Evolutionary conservation across 2,113 vertebrate species (phyloP).

Genomic region (Lagopus muta): DNA sequence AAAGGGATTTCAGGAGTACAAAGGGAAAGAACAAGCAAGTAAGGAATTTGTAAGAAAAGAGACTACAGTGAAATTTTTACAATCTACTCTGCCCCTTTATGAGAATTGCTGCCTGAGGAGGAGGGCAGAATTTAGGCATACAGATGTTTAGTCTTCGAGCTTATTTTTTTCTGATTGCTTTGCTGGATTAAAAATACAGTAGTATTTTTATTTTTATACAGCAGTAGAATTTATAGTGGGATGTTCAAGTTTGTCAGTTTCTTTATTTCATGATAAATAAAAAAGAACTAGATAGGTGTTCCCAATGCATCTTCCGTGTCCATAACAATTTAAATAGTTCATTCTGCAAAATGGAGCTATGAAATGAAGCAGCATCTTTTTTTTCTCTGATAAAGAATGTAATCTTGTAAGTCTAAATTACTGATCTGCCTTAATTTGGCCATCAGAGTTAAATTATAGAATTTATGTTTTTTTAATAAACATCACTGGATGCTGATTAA

Average conservation of each 20-base stretch:
- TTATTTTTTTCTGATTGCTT: not conserved
- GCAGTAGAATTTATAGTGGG: not conserved
- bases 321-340: not conserved
- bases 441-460: not conserved
- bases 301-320: not conserved
- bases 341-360: not conserved
- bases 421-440: not conserved
- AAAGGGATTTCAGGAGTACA: not conserved
- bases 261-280: not conserved
- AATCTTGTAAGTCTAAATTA: not conserved
- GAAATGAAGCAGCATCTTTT: not conserved
- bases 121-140: not conserved
- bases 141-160: not conserved
- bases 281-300: not conserved
- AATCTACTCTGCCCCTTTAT: not conserved
- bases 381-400: not conserved
- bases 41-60: not conserved
- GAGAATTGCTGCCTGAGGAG: not conserved
- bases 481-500: not conserved
- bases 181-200: not conserved
- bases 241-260: not conserved
- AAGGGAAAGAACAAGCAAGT: not conserved
- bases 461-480: slow-evolving; percentile 15
- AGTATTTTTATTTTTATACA: too few species aligned
- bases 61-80: not conserved